Conservation (phyloP, 2,888 invertebrate species). For the Caenorhabditis sp. region DNA sequence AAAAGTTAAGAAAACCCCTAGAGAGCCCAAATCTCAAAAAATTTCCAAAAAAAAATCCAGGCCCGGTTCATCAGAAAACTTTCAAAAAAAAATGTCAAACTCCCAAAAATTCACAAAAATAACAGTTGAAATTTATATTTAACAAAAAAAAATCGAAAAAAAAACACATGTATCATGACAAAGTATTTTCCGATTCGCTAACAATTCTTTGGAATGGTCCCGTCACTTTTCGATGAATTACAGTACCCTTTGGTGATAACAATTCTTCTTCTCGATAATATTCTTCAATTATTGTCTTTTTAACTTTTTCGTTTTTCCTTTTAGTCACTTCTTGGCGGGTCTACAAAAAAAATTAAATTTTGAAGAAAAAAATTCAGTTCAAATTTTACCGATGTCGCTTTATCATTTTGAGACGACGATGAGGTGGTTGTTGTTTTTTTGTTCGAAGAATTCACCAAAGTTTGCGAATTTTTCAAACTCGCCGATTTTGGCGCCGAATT, state of each 20-base stretch:
- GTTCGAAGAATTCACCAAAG: too few species aligned
- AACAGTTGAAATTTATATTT: neutral
- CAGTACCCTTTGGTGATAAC: constrained; percentile 28
- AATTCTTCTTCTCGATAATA: constrained; percentile 35
- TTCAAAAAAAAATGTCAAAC: too few species aligned
- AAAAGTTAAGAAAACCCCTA: too few species aligned
- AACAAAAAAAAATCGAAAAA: neutral
- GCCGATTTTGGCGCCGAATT: neutral
- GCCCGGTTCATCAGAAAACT: too few species aligned
- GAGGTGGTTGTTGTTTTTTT: neutral
- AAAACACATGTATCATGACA: neutral
- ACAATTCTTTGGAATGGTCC: constrained; percentile 10
- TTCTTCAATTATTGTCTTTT: constrained; percentile 32
- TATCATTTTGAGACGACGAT: too few species aligned
- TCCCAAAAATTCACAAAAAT: neutral
- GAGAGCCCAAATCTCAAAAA: too few species aligned
- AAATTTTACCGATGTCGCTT: neutral
- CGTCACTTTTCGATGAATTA: constrained; percentile 15
- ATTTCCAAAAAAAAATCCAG: too few species aligned
- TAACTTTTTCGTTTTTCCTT: constrained; percentile 17
- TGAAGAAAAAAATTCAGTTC: too few species aligned
- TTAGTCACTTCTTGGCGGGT: neutral
- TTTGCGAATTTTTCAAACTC: too few species aligned
- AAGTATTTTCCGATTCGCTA: neutral
- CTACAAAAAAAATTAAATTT: too few species aligned